phyloP scores from a whole-genome alignment of 2,113 vertebrate species.

The Emydura subglobosa region DNA sequence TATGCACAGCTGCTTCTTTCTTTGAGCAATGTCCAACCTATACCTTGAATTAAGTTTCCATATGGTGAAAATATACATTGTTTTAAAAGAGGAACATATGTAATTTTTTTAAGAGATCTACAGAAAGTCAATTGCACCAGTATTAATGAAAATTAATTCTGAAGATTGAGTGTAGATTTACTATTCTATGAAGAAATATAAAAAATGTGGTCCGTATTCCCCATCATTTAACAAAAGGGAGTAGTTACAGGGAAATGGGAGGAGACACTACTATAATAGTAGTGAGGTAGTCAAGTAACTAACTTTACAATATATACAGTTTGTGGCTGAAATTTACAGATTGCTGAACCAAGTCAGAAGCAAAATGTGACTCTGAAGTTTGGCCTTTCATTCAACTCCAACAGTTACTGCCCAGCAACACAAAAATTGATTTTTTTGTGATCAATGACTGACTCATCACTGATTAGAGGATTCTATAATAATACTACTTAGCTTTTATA shows the following conservation, averaged over 20 bases:
- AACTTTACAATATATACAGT: not conserved
- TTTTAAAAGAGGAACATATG: not conserved
- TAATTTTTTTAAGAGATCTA: not conserved
- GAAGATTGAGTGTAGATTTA: not conserved
- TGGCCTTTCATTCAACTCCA: not conserved
- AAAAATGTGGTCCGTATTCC: not conserved
- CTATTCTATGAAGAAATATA: not conserved
- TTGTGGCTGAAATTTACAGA: not conserved
- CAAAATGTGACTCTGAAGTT: not conserved
- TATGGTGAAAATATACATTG: not conserved
- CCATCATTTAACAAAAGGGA: not conserved
- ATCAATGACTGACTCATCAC: too few relatives aligned
- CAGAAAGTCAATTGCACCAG: not conserved
- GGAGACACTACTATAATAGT: not conserved
- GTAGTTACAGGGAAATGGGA: not conserved
- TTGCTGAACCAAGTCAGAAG: not conserved
- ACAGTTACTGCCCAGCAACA: not conserved
- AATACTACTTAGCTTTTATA: too few relatives aligned
- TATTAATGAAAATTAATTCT: not conserved
- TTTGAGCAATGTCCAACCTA: not conserved
- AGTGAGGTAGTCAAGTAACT: not conserved
- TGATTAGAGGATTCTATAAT: too few relatives aligned
- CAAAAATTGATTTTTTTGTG: not conserved
- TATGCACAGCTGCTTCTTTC: not conserved
- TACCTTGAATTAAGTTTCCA: not conserved